Evolutionary conservation across 2,888 invertebrate genomes (phyloP).

Genomic region (Tachina grossa): DNA sequence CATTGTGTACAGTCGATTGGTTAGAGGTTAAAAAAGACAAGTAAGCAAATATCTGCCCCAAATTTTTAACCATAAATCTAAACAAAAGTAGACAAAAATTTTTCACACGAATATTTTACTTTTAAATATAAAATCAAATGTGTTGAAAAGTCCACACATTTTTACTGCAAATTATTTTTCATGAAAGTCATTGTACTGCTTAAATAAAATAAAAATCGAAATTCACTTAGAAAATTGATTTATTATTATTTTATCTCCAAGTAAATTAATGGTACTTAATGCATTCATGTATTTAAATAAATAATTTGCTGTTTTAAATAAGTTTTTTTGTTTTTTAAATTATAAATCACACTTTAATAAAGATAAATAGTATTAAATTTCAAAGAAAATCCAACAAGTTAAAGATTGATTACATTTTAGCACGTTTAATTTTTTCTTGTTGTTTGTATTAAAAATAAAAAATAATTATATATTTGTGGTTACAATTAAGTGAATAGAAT

Average conservation of each 20-base stretch:
- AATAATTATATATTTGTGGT: no score
- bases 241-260: no score
- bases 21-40: slow-evolving; percentile 9
- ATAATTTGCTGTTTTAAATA: no score
- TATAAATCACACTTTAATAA: not conserved
- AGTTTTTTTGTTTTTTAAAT: not conserved
- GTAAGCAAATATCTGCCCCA: not conserved
- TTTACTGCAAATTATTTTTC: not conserved
- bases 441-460: no score
- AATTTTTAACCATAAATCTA: not conserved
- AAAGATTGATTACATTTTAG: slow-evolving; percentile 43
- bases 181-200: not conserved
- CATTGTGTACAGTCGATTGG: not conserved
- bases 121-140: not conserved
- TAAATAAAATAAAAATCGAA: no score
- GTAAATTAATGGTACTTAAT: no score
- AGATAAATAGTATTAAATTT: slow-evolving; percentile 35
- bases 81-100: not conserved
- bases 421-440: not conserved
- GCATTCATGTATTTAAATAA: no score
- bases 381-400: slow-evolving; percentile 15
- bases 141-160: not conserved
- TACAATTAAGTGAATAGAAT: no score
- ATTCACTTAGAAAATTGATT: no score
- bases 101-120: not conserved